Evolutionary conservation across 1,140 invertebrate species (phyloP).

Genomic region (Caerostris darwini): DNA sequence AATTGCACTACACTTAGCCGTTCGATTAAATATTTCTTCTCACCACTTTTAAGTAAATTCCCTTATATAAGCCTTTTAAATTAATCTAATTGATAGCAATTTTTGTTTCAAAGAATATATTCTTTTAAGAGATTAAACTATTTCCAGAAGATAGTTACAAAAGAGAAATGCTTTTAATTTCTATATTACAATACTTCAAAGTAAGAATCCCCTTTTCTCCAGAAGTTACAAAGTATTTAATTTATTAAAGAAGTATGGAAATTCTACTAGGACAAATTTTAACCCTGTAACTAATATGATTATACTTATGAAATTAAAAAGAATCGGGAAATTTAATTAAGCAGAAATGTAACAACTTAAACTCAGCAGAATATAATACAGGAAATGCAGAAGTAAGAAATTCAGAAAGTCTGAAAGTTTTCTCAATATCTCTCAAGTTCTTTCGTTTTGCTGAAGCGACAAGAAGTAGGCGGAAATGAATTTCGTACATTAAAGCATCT

Average conservation of each 20-base stretch:
- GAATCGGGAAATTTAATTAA: constrained; percentile 7
- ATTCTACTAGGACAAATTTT: background rate
- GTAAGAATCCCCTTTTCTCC: background rate
- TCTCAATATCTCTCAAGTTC: background rate
- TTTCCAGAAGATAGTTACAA: no score
- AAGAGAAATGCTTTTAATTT: no score
- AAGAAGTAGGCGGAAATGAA: background rate
- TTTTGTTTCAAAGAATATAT: no score
- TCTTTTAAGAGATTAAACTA: no score
- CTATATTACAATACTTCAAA: background rate
- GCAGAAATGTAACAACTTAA: background rate
- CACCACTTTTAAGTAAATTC: no score
- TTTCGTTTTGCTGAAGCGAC: background rate
- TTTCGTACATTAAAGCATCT: background rate
- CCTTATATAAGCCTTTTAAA: no score
- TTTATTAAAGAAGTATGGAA: background rate
- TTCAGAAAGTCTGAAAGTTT: background rate
- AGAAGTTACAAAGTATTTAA: background rate
- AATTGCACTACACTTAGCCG: no score
- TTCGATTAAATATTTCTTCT: no score
- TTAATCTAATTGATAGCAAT: no score
- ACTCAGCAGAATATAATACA: background rate
- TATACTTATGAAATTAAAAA: background rate
- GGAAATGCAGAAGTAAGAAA: background rate
- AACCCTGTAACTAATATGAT: background rate